Percentiles rank a stretch among this genome's conserved stretches.
Conservation (phyloP, 2,113 vertebrate species). For the Sinocyclocheilus anshuiensis region DNA sequence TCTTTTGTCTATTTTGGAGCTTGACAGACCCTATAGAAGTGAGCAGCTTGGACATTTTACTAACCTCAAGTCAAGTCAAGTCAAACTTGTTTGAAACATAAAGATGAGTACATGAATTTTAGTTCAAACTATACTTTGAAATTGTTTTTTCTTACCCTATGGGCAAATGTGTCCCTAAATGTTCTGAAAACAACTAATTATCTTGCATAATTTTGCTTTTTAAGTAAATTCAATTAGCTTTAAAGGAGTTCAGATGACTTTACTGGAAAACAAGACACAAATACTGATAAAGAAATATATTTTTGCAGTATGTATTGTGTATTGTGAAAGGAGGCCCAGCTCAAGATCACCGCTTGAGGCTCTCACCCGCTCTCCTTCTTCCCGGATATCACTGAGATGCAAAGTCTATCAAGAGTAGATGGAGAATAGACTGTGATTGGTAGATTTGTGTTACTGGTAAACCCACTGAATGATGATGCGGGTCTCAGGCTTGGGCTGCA, state of each 20-base stretch:
- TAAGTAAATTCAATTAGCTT: background rate
- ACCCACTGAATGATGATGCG: conserved; percentile 65
- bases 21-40: background rate
- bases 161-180: background rate
- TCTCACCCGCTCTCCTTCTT: conserved; percentile 55
- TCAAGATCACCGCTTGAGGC: conserved; percentile 65
- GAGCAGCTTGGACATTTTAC: background rate
- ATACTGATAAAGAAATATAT: background rate
- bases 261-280: conserved; percentile 10
- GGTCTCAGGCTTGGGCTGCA: conserved; percentile 77
- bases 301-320: conserved; percentile 45
- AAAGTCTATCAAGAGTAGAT: conserved; percentile 56
- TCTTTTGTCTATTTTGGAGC: background rate
- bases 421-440: conserved; percentile 54
- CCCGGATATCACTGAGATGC: conserved; percentile 49
- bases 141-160: conserved; percentile 56
- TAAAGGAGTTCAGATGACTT: background rate
- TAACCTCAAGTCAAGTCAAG: too few species aligned
- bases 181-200: background rate
- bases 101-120: background rate
- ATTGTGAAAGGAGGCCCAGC: conserved; percentile 71
- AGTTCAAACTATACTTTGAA: too few species aligned
- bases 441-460: conserved; percentile 47
- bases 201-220: background rate
- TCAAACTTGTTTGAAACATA: background rate